These are phyloP conservation scores for Choloepus hoffmanni DNA, from an alignment of 2,113 vertebrate genomes.

Conservation along the genomic window DNA sequence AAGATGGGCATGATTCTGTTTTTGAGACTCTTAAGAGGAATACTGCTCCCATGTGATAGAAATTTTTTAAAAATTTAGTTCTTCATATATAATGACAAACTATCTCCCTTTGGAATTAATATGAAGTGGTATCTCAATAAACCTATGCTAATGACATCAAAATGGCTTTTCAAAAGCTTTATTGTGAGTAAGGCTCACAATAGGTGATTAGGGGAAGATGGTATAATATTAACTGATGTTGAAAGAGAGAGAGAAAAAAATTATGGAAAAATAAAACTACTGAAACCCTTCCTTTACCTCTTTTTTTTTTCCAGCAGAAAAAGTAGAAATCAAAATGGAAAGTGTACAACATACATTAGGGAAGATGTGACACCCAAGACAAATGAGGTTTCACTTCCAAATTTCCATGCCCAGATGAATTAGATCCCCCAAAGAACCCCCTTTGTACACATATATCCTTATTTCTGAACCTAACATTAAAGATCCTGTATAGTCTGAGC, in stretches of 20 bases:
- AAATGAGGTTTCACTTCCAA: not conserved
- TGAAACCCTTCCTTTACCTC: not conserved
- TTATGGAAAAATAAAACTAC: not conserved
- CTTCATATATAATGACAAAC: not conserved
- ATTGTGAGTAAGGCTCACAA: not conserved
- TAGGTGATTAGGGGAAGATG: not conserved
- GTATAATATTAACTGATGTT: not conserved
- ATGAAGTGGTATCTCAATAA: not conserved
- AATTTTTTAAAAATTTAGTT: conserved; percentile 1
- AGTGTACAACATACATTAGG: not conserved
- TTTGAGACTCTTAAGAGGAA: not conserved
- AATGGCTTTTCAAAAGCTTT: conserved; percentile 1
- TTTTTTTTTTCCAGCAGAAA: conserved; percentile 31
- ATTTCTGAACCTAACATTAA: not conserved
- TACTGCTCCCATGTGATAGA: not conserved
- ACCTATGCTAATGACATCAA: not conserved
- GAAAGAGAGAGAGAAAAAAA: not conserved
- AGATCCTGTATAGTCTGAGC: not conserved
- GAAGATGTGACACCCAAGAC: not conserved
- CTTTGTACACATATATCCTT: not conserved
- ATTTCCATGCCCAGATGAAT: not conserved
- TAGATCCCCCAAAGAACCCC: not conserved
- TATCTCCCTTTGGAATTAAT: not conserved
- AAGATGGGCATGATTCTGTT: not conserved
- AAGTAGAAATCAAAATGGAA: conserved; percentile 5